Conservation (phyloP, 2,888 invertebrate genomes). For the Tillus elongatus region DNA sequence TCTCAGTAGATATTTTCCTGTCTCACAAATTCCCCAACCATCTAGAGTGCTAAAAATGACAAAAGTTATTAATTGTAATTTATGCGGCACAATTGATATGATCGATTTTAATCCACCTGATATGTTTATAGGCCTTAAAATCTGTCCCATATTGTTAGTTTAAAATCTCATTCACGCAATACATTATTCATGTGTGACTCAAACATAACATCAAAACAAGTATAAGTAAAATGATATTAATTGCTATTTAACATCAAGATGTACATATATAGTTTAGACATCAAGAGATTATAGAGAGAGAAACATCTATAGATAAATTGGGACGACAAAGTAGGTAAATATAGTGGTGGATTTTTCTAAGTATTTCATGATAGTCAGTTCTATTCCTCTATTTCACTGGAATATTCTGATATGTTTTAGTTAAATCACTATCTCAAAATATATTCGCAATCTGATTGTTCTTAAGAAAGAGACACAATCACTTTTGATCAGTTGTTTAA, state of each 20-base stretch:
- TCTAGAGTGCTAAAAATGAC: background rate
- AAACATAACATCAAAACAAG: constrained; percentile 14
- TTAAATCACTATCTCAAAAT: constrained; percentile 13
- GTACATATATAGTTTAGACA: constrained; percentile 21
- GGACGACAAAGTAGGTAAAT: constrained; percentile 23
- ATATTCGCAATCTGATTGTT: constrained; percentile 14
- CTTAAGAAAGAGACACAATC: constrained; percentile 35
- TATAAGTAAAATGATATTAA: constrained; percentile 14
- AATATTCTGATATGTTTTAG: constrained; percentile 32
- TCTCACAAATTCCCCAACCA: constrained; percentile 24
- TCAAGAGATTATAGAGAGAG: constrained; percentile 17
- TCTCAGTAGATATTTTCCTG: constrained; percentile 22
- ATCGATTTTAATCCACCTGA: constrained; percentile 32
- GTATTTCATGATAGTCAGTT: no score
- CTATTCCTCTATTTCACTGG: constrained; percentile 10
- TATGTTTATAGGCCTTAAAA: constrained; percentile 33
- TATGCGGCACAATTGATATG: constrained; percentile 38
- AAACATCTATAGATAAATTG: constrained; percentile 23
- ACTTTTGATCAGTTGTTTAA: constrained; percentile 20
- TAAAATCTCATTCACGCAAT: no score
- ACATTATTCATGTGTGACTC: constrained; percentile 17
- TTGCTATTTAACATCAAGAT: constrained; percentile 27
- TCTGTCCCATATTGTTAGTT: constrained; percentile 26
- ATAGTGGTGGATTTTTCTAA: constrained; percentile 25
- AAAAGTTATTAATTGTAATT: constrained; percentile 25